A percentile compares a stretch with the other conserved stretches of the same genome.
Conservation (phyloP, 2,888 invertebrate species). For the Enoplolaimus lenunculus region DNA sequence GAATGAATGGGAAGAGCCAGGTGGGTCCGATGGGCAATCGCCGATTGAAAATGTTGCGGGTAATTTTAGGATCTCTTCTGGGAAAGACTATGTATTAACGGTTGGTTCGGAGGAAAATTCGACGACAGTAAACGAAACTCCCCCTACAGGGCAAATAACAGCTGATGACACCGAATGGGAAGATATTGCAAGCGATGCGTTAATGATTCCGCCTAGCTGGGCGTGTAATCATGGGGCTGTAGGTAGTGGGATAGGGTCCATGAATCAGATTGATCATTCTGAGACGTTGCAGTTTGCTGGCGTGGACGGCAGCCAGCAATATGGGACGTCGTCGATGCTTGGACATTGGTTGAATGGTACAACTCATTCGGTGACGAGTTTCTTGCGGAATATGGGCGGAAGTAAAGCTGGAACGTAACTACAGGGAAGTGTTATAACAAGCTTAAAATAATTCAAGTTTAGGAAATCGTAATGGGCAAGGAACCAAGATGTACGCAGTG, state of each 20-base stretch:
- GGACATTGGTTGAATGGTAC: neutral
- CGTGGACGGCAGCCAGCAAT: neutral
- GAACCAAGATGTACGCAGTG: too few species aligned
- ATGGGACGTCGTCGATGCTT: neutral
- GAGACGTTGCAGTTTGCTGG: neutral
- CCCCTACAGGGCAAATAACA: neutral
- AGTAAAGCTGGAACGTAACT: slow-evolving; percentile 1
- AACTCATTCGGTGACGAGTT: slow-evolving; percentile 12
- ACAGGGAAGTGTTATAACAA: too few species aligned
- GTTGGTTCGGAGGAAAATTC: neutral
- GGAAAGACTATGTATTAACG: too few species aligned
- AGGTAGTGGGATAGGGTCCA: neutral
- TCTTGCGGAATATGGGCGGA: slow-evolving; percentile 2
- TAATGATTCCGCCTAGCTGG: neutral
- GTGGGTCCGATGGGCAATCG: too few species aligned
- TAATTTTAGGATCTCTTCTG: too few species aligned
- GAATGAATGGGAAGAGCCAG: neutral
- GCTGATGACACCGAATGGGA: slow-evolving; percentile 12
- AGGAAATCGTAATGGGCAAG: too few species aligned
- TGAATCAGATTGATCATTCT: neutral
- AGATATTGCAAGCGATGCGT: too few species aligned
- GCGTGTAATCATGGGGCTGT: too few species aligned
- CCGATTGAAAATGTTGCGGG: too few species aligned
- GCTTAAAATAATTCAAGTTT: too few species aligned
- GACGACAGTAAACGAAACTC: neutral